Conservation (phyloP, 2,113 vertebrate genomes). For the Hucho hucho region DNA sequence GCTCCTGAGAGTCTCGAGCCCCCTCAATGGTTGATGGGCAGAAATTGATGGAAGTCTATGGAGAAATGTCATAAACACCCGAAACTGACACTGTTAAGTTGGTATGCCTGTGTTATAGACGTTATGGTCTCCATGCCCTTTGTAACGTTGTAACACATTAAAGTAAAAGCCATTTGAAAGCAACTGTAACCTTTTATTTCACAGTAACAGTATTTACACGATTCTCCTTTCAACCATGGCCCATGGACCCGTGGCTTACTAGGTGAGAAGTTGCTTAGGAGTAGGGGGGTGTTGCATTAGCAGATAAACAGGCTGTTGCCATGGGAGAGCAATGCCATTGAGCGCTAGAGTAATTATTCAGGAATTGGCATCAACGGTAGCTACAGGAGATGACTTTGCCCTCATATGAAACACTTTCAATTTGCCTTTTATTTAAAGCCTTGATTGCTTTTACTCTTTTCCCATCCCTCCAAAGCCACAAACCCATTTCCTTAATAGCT, state of each 20-base stretch:
- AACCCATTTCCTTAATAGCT: constrained; percentile 16
- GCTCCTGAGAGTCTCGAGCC: neutral
- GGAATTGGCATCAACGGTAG: constrained; percentile 10
- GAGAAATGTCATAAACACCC: neutral
- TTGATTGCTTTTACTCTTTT: constrained; percentile 11
- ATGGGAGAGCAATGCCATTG: constrained; percentile 13
- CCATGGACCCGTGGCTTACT: neutral
- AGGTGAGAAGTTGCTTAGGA: neutral
- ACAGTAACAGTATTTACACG: too few relatives aligned
- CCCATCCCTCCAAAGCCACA: neutral
- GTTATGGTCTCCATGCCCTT: too few relatives aligned
- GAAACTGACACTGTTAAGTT: too few relatives aligned
- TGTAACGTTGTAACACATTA: too few relatives aligned
- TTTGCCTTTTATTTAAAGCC: constrained; percentile 12
- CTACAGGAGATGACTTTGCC: neutral
- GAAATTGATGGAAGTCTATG: neutral
- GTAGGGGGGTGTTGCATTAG: neutral
- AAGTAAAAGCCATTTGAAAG: too few relatives aligned
- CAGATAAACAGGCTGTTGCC: constrained; percentile 2
- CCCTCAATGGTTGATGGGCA: neutral
- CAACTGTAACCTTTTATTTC: too few relatives aligned
- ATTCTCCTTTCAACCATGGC: too few relatives aligned
- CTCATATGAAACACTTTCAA: constrained; percentile 15
- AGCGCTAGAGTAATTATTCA: constrained; percentile 24
- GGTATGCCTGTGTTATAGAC: too few relatives aligned